Evolutionary conservation across 1,140 invertebrate genomes (phyloP).

Genomic region (Charaxes varanes): DNA sequence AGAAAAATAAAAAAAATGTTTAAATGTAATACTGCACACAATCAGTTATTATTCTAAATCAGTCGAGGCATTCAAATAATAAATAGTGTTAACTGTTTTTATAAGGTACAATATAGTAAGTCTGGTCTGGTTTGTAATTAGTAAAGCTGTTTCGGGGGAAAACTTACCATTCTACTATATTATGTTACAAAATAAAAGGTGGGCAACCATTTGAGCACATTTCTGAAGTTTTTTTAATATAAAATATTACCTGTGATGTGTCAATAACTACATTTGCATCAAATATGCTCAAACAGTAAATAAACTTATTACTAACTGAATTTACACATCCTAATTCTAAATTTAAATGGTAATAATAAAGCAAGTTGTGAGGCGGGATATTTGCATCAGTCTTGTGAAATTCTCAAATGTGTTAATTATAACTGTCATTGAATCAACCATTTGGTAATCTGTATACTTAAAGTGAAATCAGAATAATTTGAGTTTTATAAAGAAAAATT

Average conservation of each 20-base stretch:
- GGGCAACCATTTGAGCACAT: constrained; percentile 43
- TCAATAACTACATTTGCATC: constrained; percentile 12
- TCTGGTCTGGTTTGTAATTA: constrained; percentile 37
- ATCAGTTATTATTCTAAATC: constrained; percentile 60
- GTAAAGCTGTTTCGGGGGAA: constrained; percentile 48
- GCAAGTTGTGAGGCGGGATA: constrained; percentile 73
- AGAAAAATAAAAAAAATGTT: constrained; percentile 66
- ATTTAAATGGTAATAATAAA: constrained; percentile 73
- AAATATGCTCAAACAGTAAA: constrained; percentile 45
- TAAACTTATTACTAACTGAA: constrained; percentile 41
- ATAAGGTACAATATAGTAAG: constrained; percentile 31
- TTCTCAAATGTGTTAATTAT: constrained; percentile 68
- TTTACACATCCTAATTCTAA: constrained; percentile 58
- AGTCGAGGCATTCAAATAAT: constrained; percentile 59
- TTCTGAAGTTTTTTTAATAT: constrained; percentile 16
- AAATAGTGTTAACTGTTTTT: constrained; percentile 41
- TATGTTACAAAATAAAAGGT: constrained; percentile 48
- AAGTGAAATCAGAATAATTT: constrained; percentile 46
- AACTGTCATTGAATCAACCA: constrained; percentile 61
- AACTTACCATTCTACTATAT: constrained; percentile 30
- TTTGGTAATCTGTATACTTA: constrained; percentile 68
- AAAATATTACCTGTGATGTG: constrained; percentile 1
- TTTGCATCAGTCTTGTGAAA: constrained; percentile 74
- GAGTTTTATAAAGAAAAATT: constrained; percentile 23
- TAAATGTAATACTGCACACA: constrained; percentile 66